Percentiles rank a stretch among this genome's conserved stretches.
Evolutionary conservation across 37 sponge, comb jelly and placozoan species (phyloP).

Genomic region (Axinella damicornis): DNA sequence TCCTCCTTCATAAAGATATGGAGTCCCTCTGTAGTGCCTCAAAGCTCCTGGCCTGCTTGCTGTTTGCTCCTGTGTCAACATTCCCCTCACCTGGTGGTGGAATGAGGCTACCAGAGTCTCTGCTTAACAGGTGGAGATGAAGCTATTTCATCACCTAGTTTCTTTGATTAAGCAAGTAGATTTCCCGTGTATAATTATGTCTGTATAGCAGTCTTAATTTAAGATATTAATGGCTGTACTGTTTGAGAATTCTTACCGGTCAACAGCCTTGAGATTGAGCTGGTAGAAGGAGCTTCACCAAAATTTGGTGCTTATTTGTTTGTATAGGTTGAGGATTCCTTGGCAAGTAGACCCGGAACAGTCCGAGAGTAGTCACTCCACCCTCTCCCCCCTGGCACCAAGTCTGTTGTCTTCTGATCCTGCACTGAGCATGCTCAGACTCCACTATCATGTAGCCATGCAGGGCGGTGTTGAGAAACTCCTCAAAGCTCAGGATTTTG

Average conservation of each 20-base stretch:
- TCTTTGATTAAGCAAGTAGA: too few species aligned
- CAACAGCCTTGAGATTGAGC: too few species aligned
- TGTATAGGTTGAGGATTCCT: slow-evolving; percentile 68
- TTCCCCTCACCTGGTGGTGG: slow-evolving; percentile 17
- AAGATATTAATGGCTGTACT: too few species aligned
- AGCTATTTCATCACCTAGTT: too few species aligned
- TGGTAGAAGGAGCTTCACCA: too few species aligned
- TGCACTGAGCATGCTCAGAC: slow-evolving; percentile 60
- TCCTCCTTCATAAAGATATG: not conserved
- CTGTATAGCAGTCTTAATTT: too few species aligned
- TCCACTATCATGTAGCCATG: slow-evolving; percentile 45
- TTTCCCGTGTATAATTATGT: too few species aligned
- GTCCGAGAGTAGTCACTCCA: slow-evolving; percentile 23
- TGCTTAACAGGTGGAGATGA: slow-evolving; percentile 21
- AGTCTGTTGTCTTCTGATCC: slow-evolving; percentile 34
- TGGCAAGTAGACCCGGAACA: slow-evolving; percentile 48
- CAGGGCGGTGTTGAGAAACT: slow-evolving; percentile 25
- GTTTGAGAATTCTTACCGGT: too few species aligned
- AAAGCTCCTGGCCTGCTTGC: slow-evolving; percentile 36
- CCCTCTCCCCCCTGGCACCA: slow-evolving; percentile 38
- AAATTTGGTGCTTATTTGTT: not conserved
- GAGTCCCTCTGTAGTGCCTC: slow-evolving; percentile 14
- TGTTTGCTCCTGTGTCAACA: slow-evolving; percentile 36
- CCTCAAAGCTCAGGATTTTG: not conserved
- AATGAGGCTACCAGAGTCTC: slow-evolving; percentile 31